Base-by-base conservation (phyloP, 2,797 vertebrate species). In the Enteromius argenteus region DNA sequence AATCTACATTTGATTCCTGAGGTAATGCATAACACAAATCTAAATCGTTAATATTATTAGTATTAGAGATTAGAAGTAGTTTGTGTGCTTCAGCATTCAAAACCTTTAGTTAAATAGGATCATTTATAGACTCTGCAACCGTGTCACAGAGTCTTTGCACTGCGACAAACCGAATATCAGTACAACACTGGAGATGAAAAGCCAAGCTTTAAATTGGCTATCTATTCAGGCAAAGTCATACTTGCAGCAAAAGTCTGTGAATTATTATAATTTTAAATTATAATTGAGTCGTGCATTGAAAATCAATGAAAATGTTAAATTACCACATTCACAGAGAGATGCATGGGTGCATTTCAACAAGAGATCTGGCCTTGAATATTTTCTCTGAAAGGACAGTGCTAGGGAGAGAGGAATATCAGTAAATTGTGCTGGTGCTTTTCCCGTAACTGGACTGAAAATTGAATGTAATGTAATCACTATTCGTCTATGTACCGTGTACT, bases 391-490 rank as follows among this genome's bases (percentile, higher is more conserved):
- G 27, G 64, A 64, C 21, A 76, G 60, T 4, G 30, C 27, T n/a
- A 42, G 73, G 42, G 56, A 42, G 51, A 78, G 39, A 66, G 67
- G 49, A 58, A 86, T 73, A 58, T 44, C 72, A 74, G 23, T n/a
- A 46, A 83, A 69, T 73, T 68, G 67, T 79, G 49, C 14, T 32
- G 46, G 75, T 78, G 78, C 73, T 81, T 84, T 77, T 76, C 51
- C 13, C 2, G 77, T 44, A 79, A 81, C 35, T 72, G 44, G 23
- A 66, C 68, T 69, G 80, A 58, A 77, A 86, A 86, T 67, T 71
- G 8, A 82, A 83, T 35, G 64, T 72, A 85, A 85, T 85, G 53
- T 77, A 88, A 79, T 88, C 79, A 86, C 11, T 42, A 74, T 79
- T 84, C 53, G 51, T 46, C 51, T 32, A 15, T 73, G 19, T 62